These are phyloP conservation scores for Apostichopus parvimensis DNA, from an alignment of 35 echinoderm and acorn worm genomes.

Conservation along the genomic window DNA sequence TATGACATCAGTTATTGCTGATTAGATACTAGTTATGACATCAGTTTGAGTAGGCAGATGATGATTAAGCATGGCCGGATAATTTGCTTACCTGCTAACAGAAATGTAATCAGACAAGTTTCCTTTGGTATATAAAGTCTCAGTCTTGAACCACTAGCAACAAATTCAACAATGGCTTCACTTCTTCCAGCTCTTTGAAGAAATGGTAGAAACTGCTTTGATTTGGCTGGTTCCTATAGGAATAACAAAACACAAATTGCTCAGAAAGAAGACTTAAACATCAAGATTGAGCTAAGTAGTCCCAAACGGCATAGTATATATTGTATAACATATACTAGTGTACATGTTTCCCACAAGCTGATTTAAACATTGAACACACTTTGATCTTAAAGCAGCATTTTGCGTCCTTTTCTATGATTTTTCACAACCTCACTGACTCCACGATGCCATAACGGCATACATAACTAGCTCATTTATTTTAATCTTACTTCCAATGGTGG, in stretches of 20 bases:
- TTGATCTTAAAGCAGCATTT: too few relatives aligned
- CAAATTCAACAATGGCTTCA: conserved; percentile 90
- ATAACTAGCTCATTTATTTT: too few relatives aligned
- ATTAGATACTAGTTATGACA: not conserved
- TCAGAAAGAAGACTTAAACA: not conserved
- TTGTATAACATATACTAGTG: not conserved
- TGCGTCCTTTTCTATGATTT: too few relatives aligned
- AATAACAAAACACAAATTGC: not conserved
- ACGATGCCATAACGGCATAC: too few relatives aligned
- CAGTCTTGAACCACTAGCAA: conserved; percentile 92
- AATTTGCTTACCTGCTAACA: conserved; percentile 84
- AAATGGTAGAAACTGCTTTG: conserved; percentile 95
- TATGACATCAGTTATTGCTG: not conserved
- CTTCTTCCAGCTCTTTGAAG: conserved; percentile 89
- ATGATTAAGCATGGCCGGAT: not conserved
- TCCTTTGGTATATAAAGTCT: conserved; percentile 94
- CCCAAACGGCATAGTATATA: too few relatives aligned
- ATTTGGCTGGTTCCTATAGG: conserved; percentile 77
- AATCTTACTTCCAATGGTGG: too few relatives aligned
- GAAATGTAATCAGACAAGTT: conserved; percentile 97
- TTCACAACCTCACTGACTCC: too few relatives aligned
- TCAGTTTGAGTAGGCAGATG: not conserved
- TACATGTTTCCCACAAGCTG: too few relatives aligned
- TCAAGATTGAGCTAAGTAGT: too few relatives aligned
- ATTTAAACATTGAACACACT: too few relatives aligned